Evolutionary conservation across 2,888 invertebrate genomes (phyloP).

Genomic region (Leucophenga montana): DNA sequence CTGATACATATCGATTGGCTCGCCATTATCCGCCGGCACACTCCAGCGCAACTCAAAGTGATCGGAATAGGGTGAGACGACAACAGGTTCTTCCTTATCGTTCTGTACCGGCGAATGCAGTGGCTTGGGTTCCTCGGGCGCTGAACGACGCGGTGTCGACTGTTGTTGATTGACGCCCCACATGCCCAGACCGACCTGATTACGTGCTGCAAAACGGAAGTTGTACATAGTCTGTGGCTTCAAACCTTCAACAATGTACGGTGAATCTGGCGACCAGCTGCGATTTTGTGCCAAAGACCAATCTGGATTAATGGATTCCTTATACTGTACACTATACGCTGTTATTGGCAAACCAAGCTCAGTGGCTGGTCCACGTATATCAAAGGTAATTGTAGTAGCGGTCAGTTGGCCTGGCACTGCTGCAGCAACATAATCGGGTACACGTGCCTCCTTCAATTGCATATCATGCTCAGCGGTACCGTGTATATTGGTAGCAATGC

Average conservation of each 20-base stretch:
- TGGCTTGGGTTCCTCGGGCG: conserved; percentile 83
- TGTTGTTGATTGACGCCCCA: conserved; percentile 81
- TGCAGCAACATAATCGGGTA: conserved; percentile 80
- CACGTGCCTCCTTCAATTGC: conserved; percentile 82
- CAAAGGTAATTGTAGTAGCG: conserved; percentile 89
- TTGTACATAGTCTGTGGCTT: conserved; percentile 84
- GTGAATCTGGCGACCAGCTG: conserved; percentile 86
- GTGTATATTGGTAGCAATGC: conserved; percentile 84
- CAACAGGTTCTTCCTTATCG: conserved; percentile 74
- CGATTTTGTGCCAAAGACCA: conserved; percentile 82
- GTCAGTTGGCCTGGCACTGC: conserved; percentile 81
- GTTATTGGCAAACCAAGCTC: conserved; percentile 84
- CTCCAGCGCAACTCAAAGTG: conserved; percentile 89
- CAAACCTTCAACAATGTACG: conserved; percentile 86
- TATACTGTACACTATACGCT: conserved; percentile 84
- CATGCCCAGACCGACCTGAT: conserved; percentile 85
- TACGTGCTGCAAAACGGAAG: conserved; percentile 88
- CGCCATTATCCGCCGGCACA: conserved; percentile 90
- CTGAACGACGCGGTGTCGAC: conserved; percentile 84
- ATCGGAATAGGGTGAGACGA: conserved; percentile 81
- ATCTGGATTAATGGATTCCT: conserved; percentile 77
- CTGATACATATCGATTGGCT: conserved; percentile 87
- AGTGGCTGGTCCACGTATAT: conserved; percentile 82
- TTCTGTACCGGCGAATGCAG: conserved; percentile 74
- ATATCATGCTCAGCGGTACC: conserved; percentile 82